A percentile compares a stretch with the other conserved stretches of the same genome.
These are phyloP conservation scores for Strix aluco DNA, from an alignment of 2,113 vertebrate genomes.

Conservation along the genomic window DNA sequence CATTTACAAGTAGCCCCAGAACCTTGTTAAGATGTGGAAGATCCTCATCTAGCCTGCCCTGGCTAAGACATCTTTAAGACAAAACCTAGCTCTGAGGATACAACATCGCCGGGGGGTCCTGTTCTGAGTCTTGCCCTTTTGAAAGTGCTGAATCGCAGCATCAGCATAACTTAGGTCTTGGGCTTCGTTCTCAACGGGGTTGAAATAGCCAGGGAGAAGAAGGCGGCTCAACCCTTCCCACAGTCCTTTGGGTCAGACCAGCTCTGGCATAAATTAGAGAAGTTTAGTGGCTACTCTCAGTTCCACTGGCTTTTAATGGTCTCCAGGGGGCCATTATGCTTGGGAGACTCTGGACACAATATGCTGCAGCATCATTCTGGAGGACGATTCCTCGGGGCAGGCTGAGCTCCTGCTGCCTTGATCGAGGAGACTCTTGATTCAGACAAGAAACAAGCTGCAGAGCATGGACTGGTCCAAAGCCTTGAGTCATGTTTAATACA, in stretches of 20 bases:
- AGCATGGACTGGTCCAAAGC: not conserved
- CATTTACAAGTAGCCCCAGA: not conserved
- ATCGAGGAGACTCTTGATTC: not conserved
- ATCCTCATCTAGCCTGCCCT: not conserved
- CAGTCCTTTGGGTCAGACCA: not conserved
- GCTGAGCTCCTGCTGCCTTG: slow-evolving; percentile 2
- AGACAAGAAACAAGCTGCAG: slow-evolving; percentile 3
- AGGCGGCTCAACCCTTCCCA: not conserved
- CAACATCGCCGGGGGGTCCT: not conserved
- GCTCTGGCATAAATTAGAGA: slow-evolving; percentile 12
- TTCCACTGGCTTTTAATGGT: slow-evolving; percentile 30
- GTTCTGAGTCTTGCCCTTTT: not conserved
- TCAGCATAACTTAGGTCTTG: not conserved
- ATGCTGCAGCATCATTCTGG: not conserved
- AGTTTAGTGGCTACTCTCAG: slow-evolving; percentile 45
- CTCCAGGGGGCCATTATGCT: not conserved
- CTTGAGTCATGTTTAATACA: not conserved
- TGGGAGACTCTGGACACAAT: slow-evolving; percentile 25
- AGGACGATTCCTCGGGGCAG: not conserved
- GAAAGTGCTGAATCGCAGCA: not conserved
- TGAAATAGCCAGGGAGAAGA: not conserved
- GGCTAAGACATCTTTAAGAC: not conserved
- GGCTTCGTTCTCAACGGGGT: not conserved
- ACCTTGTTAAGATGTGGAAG: not conserved
- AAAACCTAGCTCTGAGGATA: not conserved